Base-by-base conservation (phyloP, 2,888 invertebrate genomes). In the Leptothorax acervorum region DNA sequence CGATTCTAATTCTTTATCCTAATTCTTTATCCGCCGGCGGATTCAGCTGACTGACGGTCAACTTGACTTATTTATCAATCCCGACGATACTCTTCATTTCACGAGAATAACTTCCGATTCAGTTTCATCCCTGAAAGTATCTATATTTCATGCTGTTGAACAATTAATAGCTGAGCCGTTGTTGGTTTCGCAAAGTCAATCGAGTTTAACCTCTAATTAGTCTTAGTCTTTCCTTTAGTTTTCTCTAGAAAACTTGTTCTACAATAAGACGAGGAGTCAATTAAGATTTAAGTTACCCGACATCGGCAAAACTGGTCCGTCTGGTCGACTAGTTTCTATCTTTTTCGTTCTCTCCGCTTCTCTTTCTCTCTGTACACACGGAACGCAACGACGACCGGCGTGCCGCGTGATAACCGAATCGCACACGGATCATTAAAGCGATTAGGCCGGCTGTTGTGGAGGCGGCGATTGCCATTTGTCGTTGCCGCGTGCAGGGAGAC, bases 351-450 rank as follows among this genome's bases (percentile, higher is more conserved):
- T 63, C 53, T 28, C 39, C 5, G 18, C 28, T 4, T 66, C 76
- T n/a, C 55, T 65, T 4, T 55, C 28, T 31, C 66, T n/a, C 39
- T 45, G 8, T 3, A 5, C 28, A 15, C 23, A 5, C 51, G 62
- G 23, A 62, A 48, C 70, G 79, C 15, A 57, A 70, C n/a, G 55
- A 75, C 28, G 55, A 75, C 45, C 84, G 79, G 74, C 88, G 65
- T 87, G 84, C 74, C 82, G 88, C 89, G 89, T 82, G 88, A 90
- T 90, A 90, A 90, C 88, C 90, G 90, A 87, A 88, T 90, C 87
- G 90, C 85, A 87, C 84, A 90, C 79, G 89, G 88, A 85, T 88
- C 90, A 88, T 90, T 90, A 90, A 89, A 89, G 87, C 89, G 90
- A 90, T 90, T 88, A 88, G 88, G 84, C 87, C 89, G 87, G 84